Evolutionary conservation across 1,140 invertebrate genomes (phyloP), one percentile per base, ranked within the genome.

Genomic region (Drosophila guanche): DNA sequence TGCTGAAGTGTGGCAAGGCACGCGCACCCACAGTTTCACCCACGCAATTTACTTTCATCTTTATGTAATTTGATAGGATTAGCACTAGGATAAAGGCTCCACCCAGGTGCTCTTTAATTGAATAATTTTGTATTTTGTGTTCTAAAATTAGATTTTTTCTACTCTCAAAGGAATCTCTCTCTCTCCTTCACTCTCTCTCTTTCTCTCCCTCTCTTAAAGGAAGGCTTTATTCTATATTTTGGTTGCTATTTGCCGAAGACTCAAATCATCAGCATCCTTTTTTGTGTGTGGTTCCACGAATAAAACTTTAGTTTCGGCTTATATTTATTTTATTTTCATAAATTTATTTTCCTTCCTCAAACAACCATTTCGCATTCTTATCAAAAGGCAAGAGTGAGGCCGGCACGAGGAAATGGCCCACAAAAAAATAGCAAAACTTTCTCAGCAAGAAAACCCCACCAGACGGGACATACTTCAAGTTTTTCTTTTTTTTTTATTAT

Each of bases 341-440:
- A 81, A 77, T 76, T 80, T 67, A 33, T 29, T 56, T 83, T 76
- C 79, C 61, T 73, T 71, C 77, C 71, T 61, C 43, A 40, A 27
- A 56, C 55, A 69, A 69, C 71, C 55, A 86, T 78, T 66, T 81
- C 65, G 69, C 65, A 85, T 77, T 86, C 81, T 81, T 77, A 86
- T 86, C 81, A 77, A 60, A 74, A 52, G 52, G 50, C 16, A 45
- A 27, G 27, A 25, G 23, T 29, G 5, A 25, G 20, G 33, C 16
- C 10, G 10, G 33, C 10, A 33, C 12, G 14, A 22, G 29, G 12
- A 53, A 59, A 33, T 60, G 62, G 23, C 50, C 70, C 41, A 52
- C 14, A 33, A 57, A 53, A 74, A 40, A 37, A 0, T 0, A 16
- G 14, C 20, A 47, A 42, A 85, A 81, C 42, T 77, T 80, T 50